These are phyloP conservation scores for Peromyscus attwateri DNA, from an alignment of 2,797 vertebrate species.

Conservation along the genomic window DNA sequence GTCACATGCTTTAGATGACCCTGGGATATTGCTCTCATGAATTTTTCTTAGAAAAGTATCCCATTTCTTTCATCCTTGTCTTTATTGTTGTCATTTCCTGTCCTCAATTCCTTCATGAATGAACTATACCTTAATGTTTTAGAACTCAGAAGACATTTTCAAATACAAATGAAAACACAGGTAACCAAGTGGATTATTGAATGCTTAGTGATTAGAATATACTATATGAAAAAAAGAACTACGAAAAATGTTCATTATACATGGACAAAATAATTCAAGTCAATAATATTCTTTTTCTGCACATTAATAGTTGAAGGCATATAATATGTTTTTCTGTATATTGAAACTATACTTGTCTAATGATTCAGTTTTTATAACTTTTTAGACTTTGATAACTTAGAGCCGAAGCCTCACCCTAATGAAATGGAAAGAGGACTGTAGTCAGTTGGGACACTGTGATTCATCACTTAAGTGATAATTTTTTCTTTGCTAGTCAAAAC, in stretches of 20 bases:
- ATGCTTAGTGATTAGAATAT: neutral
- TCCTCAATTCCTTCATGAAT: conserved; percentile 41
- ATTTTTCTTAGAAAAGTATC: conserved; percentile 39
- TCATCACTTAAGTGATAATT: neutral
- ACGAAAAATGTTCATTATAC: neutral
- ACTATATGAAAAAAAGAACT: neutral
- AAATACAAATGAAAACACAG: conserved; percentile 41
- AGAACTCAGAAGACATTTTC: conserved; percentile 30
- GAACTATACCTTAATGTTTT: neutral
- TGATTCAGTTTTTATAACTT: neutral
- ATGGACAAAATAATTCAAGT: conserved; percentile 33
- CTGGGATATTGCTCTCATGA: neutral
- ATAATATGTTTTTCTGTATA: conserved; percentile 22
- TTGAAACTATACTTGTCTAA: conserved; percentile 7
- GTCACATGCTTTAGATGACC: neutral
- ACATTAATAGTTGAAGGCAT: conserved; percentile 21
- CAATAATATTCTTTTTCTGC: neutral
- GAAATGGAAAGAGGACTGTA: conserved; percentile 21
- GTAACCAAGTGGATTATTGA: conserved; percentile 33
- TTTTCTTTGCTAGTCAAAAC: conserved; percentile 56
- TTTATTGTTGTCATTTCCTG: neutral
- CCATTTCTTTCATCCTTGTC: neutral
- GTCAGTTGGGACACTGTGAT: conserved; percentile 10
- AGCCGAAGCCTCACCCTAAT: conserved; percentile 14
- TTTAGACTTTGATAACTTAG: conserved; percentile 27